These are phyloP conservation scores for Panurus biarmicus DNA, from an alignment of 2,113 vertebrate species.

Conservation along the genomic window DNA sequence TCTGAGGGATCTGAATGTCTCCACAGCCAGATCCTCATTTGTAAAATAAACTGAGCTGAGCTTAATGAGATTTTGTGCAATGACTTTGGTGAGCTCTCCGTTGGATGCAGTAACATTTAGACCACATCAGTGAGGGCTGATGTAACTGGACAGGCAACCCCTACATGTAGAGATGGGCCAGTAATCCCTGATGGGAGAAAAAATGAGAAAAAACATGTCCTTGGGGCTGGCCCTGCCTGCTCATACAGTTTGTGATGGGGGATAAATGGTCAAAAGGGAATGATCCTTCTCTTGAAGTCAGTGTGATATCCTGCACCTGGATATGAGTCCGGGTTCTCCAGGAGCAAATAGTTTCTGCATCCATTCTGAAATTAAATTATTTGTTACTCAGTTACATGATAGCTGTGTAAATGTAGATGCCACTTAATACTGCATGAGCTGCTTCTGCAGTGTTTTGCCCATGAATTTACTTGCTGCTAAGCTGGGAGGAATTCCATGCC, in stretches of 20 bases:
- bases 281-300: not conserved
- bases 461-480: not conserved
- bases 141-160: not conserved
- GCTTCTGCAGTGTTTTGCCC: not conserved
- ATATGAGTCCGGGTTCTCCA: not conserved
- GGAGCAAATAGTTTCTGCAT: not conserved
- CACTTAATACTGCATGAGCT: not conserved
- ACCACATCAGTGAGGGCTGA: rapidly evolving
- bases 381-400: not conserved
- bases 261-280: not conserved
- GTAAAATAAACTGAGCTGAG: slow-evolving; percentile 1
- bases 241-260: not conserved
- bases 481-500: not conserved
- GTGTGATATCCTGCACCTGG: not conserved
- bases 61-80: not conserved
- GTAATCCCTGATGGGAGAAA: not conserved
- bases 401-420: not conserved
- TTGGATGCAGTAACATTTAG: not conserved
- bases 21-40: not conserved
- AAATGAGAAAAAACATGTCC: not conserved
- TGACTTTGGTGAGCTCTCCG: not conserved
- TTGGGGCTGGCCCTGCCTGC: not conserved
- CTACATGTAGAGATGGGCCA: no score
- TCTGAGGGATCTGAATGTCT: not conserved
- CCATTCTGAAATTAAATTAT: not conserved